Percentiles rank a stretch among this genome's conserved stretches.
These are phyloP conservation scores for Spondyliosoma cantharus DNA, from an alignment of 2,797 vertebrate species.

Conservation along the genomic window DNA sequence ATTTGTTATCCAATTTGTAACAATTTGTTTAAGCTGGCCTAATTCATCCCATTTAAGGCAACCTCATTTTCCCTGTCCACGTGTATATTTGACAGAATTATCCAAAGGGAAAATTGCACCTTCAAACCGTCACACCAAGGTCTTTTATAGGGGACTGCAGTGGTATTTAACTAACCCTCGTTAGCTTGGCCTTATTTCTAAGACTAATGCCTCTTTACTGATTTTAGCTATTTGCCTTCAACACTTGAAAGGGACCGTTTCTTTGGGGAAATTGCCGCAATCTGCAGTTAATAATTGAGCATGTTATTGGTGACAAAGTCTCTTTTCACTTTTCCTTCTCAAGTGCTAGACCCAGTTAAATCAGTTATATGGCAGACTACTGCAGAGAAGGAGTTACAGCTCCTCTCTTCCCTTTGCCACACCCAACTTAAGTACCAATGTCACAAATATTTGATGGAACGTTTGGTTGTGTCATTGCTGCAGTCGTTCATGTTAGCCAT, in stretches of 20 bases:
- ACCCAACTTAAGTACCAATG: background rate
- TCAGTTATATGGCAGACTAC: background rate
- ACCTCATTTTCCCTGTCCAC: constrained; percentile 34
- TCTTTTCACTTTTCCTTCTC: constrained; percentile 23
- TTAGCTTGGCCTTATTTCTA: constrained; percentile 61
- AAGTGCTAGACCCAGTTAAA: constrained; percentile 27
- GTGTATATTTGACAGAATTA: constrained; percentile 34
- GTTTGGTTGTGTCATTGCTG: constrained; percentile 19
- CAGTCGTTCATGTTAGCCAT: constrained; percentile 16
- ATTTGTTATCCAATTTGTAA: constrained; percentile 11
- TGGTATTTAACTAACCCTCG: constrained; percentile 57
- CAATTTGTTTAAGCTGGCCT: constrained; percentile 39
- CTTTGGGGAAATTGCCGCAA: constrained; percentile 43
- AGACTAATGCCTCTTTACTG: constrained; percentile 40
- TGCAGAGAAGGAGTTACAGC: background rate
- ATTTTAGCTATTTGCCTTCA: constrained; percentile 42
- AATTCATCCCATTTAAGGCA: constrained; percentile 30
- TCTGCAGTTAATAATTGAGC: constrained; percentile 43
- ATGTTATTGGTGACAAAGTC: constrained; percentile 35
- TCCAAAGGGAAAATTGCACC: constrained; percentile 36
- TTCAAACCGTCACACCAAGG: constrained; percentile 48
- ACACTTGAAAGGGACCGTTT: constrained; percentile 26
- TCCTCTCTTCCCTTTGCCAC: background rate
- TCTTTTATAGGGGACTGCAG: constrained; percentile 38
- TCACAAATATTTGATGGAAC: constrained; percentile 35